Percentiles rank a stretch among this genome's conserved stretches.
These are phyloP conservation scores for Cinara cedri DNA, from an alignment of 2,888 invertebrate species.

Conservation along the genomic window DNA sequence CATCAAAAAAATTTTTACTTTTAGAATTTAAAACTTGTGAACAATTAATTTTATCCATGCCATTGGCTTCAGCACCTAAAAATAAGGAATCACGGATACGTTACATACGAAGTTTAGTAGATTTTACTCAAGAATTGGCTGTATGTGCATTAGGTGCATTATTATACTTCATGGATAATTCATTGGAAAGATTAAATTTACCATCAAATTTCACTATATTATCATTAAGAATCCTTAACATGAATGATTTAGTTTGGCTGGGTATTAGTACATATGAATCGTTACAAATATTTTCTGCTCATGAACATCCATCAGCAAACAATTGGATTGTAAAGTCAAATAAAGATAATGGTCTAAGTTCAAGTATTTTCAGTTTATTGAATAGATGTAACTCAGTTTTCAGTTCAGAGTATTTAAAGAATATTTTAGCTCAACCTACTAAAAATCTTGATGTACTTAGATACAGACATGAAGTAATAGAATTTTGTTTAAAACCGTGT, in stretches of 20 bases:
- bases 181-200: slow-evolving; percentile 51
- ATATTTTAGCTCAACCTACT: slow-evolving; percentile 57
- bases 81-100: slow-evolving; percentile 67
- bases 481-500: slow-evolving; percentile 54
- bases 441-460: slow-evolving; percentile 45
- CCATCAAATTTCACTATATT: slow-evolving; percentile 15
- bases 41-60: slow-evolving; percentile 66
- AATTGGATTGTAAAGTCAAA: slow-evolving; percentile 70
- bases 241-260: slow-evolving; percentile 73
- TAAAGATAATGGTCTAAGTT: slow-evolving; percentile 73
- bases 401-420: slow-evolving; percentile 49
- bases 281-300: slow-evolving; percentile 77
- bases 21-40: slow-evolving; percentile 69
- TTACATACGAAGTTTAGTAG: slow-evolving; percentile 69
- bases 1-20: slow-evolving; percentile 48
- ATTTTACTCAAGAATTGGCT: slow-evolving; percentile 70
- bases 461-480: slow-evolving; percentile 57
- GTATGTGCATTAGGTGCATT: slow-evolving; percentile 76
- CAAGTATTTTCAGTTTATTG: slow-evolving; percentile 75
- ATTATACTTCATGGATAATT: slow-evolving; percentile 71
- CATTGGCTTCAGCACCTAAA: slow-evolving; percentile 67
- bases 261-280: slow-evolving; percentile 76
- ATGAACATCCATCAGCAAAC: slow-evolving; percentile 73
- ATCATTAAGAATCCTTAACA: slow-evolving; percentile 63
- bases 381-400: slow-evolving; percentile 69